Conservation (phyloP, 2,797 vertebrate species). For the Gadopsis marmoratus region DNA sequence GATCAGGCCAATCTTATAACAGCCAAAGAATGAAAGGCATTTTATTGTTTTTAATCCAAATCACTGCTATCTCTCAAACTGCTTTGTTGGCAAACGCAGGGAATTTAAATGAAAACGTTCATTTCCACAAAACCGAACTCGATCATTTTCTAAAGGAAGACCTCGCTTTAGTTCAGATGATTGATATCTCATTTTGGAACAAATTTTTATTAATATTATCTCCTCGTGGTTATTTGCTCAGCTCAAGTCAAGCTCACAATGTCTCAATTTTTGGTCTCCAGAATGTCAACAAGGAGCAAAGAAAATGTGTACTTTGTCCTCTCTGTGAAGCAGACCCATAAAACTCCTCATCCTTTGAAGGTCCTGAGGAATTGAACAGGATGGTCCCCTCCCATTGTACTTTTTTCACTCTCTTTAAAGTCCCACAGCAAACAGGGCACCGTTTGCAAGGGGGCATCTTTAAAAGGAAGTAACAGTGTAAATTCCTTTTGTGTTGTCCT, state of each 20-base stretch:
- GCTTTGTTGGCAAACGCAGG: conserved; percentile 35
- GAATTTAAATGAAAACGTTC: conserved; percentile 61
- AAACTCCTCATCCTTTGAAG: conserved; percentile 75
- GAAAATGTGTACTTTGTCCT: conserved; percentile 68
- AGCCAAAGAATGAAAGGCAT: conserved; percentile 55
- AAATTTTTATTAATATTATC: conserved; percentile 42
- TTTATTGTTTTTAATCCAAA: conserved; percentile 41
- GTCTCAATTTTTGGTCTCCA: conserved; percentile 38
- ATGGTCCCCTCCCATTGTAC: conserved; percentile 48
- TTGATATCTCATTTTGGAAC: conserved; percentile 41
- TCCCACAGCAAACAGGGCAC: conserved; percentile 63
- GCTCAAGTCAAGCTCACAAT: conserved; percentile 24
- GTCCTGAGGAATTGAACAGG: conserved; percentile 55
- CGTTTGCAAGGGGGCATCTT: conserved; percentile 69
- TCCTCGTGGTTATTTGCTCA: conserved; percentile 45
- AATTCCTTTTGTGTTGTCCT: conserved; percentile 19
- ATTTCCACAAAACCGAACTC: conserved; percentile 40
- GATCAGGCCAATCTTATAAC: conserved; percentile 38
- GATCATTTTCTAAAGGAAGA: conserved; percentile 20
- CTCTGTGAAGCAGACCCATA: conserved; percentile 61
- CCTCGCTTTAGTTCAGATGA: conserved; percentile 46
- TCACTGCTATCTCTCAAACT: conserved; percentile 50
- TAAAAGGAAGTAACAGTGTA: conserved; percentile 53
- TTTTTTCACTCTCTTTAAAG: conserved; percentile 39
- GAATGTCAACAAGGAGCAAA: conserved; percentile 56